Evolutionary conservation across 2,113 vertebrate genomes (phyloP).

Genomic region (Aramus guarauna): DNA sequence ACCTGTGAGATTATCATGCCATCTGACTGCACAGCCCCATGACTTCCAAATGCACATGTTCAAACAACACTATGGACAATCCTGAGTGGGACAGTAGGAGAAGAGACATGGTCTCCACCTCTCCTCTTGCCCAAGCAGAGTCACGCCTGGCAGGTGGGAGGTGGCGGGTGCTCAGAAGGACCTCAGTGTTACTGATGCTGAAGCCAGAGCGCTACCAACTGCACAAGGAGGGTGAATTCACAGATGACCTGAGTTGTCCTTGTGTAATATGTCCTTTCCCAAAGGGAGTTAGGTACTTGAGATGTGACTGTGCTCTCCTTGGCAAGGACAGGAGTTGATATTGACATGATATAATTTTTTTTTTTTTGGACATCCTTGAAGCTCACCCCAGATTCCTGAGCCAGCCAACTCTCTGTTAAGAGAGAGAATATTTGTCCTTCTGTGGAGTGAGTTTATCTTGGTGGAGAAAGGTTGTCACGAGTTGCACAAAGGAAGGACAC

Average conservation of each 20-base stretch:
- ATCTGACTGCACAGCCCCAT: background rate
- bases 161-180: rapidly evolving
- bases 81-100: rapidly evolving
- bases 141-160: background rate
- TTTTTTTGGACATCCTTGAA: background rate
- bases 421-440: background rate
- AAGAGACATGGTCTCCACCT: background rate
- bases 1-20: background rate
- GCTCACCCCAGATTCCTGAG: background rate
- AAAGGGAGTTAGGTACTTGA: background rate
- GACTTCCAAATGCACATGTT: rapidly evolving
- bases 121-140: background rate
- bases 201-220: background rate
- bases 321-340: background rate
- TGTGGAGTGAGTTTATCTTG: background rate
- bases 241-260: background rate
- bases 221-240: background rate
- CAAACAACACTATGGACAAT: background rate
- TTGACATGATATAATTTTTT: background rate
- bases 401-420: background rate
- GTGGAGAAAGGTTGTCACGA: background rate
- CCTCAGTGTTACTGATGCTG: background rate
- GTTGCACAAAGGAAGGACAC: background rate
- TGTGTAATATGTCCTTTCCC: background rate
- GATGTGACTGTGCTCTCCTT: background rate